Percentiles rank a stretch among this genome's conserved stretches.
Conservation (phyloP, 2,888 invertebrate genomes). For the Tuta absoluta region DNA sequence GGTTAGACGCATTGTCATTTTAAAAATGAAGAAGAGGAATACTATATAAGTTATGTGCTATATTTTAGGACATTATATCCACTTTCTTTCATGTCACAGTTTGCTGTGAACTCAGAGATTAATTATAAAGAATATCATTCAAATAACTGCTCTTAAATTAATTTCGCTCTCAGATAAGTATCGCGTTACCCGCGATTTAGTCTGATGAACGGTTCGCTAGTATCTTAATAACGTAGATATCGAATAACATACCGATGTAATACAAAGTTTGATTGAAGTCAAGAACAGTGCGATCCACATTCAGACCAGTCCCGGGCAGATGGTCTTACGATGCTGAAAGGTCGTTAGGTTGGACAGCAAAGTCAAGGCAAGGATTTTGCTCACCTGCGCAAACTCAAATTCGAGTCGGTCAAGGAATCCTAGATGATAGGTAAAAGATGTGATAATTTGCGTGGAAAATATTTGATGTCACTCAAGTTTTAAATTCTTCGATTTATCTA, state of each 20-base stretch:
- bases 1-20: too few species aligned
- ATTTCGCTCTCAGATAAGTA: constrained; percentile 8
- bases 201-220: constrained; percentile 8
- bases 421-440: too few species aligned
- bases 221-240: constrained; percentile 6
- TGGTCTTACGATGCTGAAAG: neutral
- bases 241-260: neutral
- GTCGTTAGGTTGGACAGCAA: neutral
- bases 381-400: neutral
- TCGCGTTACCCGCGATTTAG: constrained; percentile 18
- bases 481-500: too few species aligned
- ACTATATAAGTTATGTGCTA: too few species aligned
- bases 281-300: neutral
- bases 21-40: too few species aligned
- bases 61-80: too few species aligned
- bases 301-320: constrained; percentile 7
- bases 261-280: constrained; percentile 19
- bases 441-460: too few species aligned
- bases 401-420: neutral
- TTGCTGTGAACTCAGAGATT: too few species aligned
- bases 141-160: neutral
- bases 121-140: neutral
- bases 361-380: neutral
- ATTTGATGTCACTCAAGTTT: too few species aligned
- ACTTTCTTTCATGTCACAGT: too few species aligned